Conservation (phyloP, 2,113 vertebrate genomes). For the Serinus canaria region DNA sequence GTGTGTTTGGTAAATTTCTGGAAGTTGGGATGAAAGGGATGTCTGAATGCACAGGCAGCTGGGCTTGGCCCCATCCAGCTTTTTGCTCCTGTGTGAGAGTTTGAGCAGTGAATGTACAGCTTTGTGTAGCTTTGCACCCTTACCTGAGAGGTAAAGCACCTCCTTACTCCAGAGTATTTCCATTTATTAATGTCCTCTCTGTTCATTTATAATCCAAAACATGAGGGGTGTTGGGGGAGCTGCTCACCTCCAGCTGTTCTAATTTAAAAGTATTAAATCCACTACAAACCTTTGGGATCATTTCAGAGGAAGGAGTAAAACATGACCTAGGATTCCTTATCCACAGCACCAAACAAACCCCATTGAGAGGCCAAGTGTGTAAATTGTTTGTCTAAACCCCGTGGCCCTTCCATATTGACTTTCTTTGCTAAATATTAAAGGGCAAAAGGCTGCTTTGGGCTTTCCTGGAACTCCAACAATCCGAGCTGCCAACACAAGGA, state of each 20-base stretch:
- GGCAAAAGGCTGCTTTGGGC: not conserved
- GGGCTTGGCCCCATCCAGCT: not conserved
- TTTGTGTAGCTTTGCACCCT: not conserved
- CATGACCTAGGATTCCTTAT: not conserved
- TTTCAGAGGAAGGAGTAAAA: not conserved
- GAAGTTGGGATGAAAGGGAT: not conserved
- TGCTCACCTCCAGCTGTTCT: not conserved
- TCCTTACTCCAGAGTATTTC: not conserved
- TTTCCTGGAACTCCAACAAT: constrained; percentile 4
- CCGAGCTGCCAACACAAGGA: not conserved
- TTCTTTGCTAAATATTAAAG: constrained; percentile 30
- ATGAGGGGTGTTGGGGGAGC: not conserved
- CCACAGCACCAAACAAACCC: not conserved
- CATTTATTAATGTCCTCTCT: not conserved
- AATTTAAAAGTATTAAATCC: not conserved
- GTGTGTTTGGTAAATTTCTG: not conserved
- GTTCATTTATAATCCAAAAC: not conserved
- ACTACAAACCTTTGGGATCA: not conserved
- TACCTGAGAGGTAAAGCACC: not conserved
- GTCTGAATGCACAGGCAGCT: not conserved
- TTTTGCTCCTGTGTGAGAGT: not conserved
- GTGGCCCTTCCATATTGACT: not conserved
- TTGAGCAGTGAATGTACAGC: not conserved
- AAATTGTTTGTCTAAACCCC: not conserved
- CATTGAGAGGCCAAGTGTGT: not conserved